Percentiles rank a stretch among this genome's conserved stretches.
phyloP scores from a whole-genome alignment of 1,140 invertebrate species.

The Habropoda laboriosa region DNA sequence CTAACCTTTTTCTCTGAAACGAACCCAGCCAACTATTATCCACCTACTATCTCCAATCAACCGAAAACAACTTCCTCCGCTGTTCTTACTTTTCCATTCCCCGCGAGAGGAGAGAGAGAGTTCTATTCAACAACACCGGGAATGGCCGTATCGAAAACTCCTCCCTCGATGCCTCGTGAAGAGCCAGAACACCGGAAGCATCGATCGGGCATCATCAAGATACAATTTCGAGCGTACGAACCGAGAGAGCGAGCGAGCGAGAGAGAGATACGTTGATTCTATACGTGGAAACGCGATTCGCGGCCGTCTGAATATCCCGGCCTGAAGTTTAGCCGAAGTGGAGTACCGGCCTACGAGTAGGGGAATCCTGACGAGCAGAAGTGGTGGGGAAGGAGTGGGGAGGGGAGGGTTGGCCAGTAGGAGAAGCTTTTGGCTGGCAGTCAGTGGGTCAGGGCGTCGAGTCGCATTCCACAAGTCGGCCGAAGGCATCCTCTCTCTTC shows the following conservation, averaged over 20 bases:
- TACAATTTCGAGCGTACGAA: constrained; percentile 6
- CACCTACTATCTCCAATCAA: background rate
- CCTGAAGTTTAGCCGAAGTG: constrained; percentile 14
- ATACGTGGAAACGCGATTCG: constrained; percentile 55
- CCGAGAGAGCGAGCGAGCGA: background rate
- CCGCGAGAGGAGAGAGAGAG: too few relatives aligned
- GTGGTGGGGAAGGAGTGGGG: background rate
- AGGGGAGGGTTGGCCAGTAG: constrained; percentile 46
- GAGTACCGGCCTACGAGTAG: constrained; percentile 5
- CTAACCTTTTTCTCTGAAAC: too few relatives aligned
- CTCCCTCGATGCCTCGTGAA: background rate
- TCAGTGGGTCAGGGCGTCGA: constrained; percentile 80
- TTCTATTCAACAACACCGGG: background rate
- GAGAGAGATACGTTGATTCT: background rate
- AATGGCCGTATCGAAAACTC: background rate
- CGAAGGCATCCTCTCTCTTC: constrained; percentile 58
- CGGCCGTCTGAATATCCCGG: constrained; percentile 61
- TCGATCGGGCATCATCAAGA: constrained; percentile 9
- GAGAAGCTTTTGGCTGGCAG: constrained; percentile 76
- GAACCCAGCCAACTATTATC: too few relatives aligned
- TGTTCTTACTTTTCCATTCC: background rate
- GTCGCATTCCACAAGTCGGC: constrained; percentile 74
- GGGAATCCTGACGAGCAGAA: too few relatives aligned
- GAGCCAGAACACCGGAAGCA: background rate
- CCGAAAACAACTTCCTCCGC: background rate